Conservation (phyloP, 2,797 vertebrate genomes). For the Pangasius mekongensis region DNA sequence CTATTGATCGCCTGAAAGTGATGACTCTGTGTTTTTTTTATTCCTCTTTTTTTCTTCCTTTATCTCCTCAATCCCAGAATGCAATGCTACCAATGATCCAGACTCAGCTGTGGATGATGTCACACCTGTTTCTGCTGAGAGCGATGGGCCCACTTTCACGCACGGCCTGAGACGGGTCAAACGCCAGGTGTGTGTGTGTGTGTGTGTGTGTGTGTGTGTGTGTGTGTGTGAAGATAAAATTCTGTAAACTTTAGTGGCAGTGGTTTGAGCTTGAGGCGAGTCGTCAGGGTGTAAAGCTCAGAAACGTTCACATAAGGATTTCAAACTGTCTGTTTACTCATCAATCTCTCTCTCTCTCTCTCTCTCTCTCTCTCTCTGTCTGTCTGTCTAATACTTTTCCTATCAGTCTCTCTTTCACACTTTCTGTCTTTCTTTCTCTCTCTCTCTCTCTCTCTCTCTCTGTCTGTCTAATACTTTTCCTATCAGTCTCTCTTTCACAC, state of each 20-base stretch:
- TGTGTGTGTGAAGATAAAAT: conserved; percentile 10
- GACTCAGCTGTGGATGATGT: conserved; percentile 47
- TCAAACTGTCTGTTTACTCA: not conserved
- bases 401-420: not conserved
- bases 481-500: not conserved
- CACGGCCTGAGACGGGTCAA: conserved; percentile 70
- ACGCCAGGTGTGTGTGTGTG: conserved; percentile 50
- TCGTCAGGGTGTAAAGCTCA: not conserved
- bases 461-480: not conserved
- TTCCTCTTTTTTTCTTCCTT: not conserved
- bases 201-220: conserved; percentile 26
- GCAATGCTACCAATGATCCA: conserved; percentile 60
- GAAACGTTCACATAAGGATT: not conserved
- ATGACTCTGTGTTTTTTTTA: not conserved
- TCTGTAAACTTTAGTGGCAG: not conserved
- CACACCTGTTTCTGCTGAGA: conserved; percentile 49
- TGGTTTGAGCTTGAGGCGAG: not conserved
- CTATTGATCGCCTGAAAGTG: not conserved
- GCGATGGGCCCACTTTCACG: conserved; percentile 48
- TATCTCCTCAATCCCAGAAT: conserved; percentile 63
- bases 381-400: not conserved
- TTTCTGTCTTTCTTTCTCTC: not conserved
- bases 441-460: not conserved
- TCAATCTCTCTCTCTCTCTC: not conserved
- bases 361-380: not conserved